Evolutionary conservation across 2,888 invertebrate genomes (phyloP), one percentile per base, ranked within the genome.

Genomic region (Diaphora mendica): DNA sequence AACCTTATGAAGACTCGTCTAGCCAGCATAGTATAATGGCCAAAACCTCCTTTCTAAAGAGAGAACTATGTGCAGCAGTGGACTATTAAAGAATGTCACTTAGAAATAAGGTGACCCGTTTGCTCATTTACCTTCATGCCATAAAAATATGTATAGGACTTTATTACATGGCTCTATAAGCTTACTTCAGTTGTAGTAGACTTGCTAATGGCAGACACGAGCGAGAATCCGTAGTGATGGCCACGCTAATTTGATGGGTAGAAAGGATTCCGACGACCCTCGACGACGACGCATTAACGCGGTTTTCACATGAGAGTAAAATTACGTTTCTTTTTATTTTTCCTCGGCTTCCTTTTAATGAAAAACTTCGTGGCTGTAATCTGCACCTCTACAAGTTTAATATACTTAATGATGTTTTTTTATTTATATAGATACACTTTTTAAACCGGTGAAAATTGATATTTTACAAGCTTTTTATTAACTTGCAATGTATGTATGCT

Each of bases 251-350:
- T 91, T 88, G 87, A 88, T 85, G 84, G 78, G 82, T 83, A 83
- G 80, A 87, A 90, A 90, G 90, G 90, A 90, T 90, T 90, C 81
- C 79, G 80, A 80, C 86, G 89, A 87, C 90, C 90, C 89, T 88
- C 85, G 84, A 85, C 81, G 86, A n/a, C n/a, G 3, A 33, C 33
- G 88, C 88, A 92, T 91, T 92, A 91, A 85, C 90, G 88, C 89
- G 88, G 88, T 87, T 89, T 87, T 86, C 87, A 87, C 90, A 90
- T 86, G 89, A 89, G 88, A 89, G 88, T 86, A 85, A 88, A 90
- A 92, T 92, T 90, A 91, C 88, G 87, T 88, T 85, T 89, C 88
- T 91, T 90, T 90, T 91, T 91, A 89, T 89, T 88, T 85, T 84
- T 84, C 85, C 87, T 86, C 85, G 87, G 88, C 86, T 85, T 84